These are phyloP conservation scores for Pseudobourletiella spinata DNA, from an alignment of 1,140 invertebrate genomes.

Conservation along the genomic window DNA sequence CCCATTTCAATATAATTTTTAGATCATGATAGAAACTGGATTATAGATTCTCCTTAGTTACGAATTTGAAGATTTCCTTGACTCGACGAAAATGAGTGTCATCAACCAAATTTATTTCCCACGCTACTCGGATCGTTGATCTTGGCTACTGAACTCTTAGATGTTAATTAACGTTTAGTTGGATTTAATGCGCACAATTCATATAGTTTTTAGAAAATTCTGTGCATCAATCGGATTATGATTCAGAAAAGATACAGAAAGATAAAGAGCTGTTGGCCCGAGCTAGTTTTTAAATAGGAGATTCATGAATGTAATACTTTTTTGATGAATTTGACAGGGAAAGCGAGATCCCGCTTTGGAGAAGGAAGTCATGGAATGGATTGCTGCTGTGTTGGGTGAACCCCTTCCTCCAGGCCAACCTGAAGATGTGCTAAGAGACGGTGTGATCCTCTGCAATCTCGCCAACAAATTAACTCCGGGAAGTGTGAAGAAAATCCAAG, in stretches of 20 bases:
- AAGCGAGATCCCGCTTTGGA: conserved; percentile 84
- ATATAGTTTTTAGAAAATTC: neutral
- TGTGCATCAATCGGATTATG: too few relatives aligned
- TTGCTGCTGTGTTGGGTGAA: conserved; percentile 74
- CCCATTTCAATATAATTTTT: neutral
- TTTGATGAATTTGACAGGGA: conserved; percentile 44
- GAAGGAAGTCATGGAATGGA: conserved; percentile 82
- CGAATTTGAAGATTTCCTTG: neutral
- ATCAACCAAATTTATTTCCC: neutral
- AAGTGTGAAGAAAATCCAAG: conserved; percentile 93
- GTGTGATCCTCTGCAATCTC: conserved; percentile 83
- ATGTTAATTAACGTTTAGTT: neutral
- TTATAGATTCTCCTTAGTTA: neutral
- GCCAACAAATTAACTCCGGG: conserved; percentile 90
- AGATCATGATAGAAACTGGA: neutral
- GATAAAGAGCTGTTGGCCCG: neutral
- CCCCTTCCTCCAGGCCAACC: conserved; percentile 70
- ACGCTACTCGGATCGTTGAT: neutral
- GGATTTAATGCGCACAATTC: neutral
- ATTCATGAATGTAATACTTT: neutral
- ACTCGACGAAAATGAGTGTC: neutral
- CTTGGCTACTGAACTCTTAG: neutral
- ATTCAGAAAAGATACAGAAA: too few relatives aligned
- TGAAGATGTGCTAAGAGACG: conserved; percentile 87
- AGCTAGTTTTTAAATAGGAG: neutral